Conservation (phyloP, 53 echinoderm and acorn worm species). For the Antedon mediterranea region DNA sequence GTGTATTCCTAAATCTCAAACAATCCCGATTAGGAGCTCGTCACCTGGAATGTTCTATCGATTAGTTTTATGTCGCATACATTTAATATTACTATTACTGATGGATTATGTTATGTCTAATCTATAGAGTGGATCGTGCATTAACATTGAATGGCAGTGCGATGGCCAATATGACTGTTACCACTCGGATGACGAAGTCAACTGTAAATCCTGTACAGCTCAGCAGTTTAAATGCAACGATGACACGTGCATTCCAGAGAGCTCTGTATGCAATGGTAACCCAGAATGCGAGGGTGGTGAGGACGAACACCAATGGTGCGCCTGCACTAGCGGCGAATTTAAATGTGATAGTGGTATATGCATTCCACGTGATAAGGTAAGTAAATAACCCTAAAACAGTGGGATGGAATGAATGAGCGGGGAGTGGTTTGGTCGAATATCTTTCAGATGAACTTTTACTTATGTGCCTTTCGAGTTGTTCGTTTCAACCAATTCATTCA, state of each 20-base stretch:
- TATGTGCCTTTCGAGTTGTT: too few species aligned
- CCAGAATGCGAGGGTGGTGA: neutral
- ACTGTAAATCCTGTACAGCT: neutral
- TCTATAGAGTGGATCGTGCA: neutral
- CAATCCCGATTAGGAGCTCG: too few species aligned
- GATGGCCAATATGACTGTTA: neutral
- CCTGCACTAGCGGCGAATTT: neutral
- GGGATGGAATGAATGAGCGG: too few species aligned
- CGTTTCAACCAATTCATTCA: too few species aligned
- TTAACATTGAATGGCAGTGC: neutral
- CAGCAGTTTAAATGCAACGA: neutral
- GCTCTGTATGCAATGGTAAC: neutral
- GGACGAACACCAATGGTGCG: neutral
- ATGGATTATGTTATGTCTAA: too few species aligned
- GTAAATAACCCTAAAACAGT: neutral
- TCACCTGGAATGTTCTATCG: too few species aligned
- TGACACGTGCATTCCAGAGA: neutral
- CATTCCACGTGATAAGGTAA: neutral
- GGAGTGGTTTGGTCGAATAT: too few species aligned
- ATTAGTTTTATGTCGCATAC: too few species aligned
- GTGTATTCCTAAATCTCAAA: too few species aligned
- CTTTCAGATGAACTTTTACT: too few species aligned
- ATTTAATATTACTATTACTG: too few species aligned
- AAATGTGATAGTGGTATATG: neutral
- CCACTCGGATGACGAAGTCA: neutral